phyloP scores from a whole-genome alignment of 2,888 invertebrate genomes.

The Leucozona laternaria region DNA sequence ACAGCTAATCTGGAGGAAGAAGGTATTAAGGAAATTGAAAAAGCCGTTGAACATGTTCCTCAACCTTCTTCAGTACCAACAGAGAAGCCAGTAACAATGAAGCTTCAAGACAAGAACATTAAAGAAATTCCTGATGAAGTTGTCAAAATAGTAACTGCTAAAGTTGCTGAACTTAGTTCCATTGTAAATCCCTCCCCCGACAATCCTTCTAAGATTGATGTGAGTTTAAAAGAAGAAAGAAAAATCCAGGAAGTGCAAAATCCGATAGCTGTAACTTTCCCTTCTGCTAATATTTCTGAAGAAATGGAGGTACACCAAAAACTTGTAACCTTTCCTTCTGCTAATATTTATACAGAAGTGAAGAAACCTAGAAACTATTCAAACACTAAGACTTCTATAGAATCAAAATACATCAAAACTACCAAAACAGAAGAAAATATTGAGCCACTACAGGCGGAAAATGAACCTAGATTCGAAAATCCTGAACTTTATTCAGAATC shows the following conservation, averaged over 20 bases:
- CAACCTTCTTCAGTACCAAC: neutral
- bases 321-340: neutral
- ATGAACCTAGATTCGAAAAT: neutral
- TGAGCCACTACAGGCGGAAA: neutral
- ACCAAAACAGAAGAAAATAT: neutral
- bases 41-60: neutral
- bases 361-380: neutral
- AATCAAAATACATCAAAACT: neutral
- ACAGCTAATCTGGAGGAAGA: neutral
- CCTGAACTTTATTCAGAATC: neutral
- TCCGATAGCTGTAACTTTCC: neutral
- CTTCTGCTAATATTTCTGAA: neutral
- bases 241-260: neutral
- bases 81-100: neutral
- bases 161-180: neutral
- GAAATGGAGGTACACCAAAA: no score
- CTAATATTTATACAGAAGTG: no score
- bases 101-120: neutral
- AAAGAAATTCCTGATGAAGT: neutral
- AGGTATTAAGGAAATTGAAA: neutral
- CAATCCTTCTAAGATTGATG: neutral
- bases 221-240: neutral
- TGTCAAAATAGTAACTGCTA: neutral
- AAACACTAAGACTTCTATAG: no score
- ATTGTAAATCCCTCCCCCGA: neutral